Percentiles rank a stretch among this genome's conserved stretches.
Conservation (phyloP, 2,113 vertebrate species). For the Ranitomeya imitator region DNA sequence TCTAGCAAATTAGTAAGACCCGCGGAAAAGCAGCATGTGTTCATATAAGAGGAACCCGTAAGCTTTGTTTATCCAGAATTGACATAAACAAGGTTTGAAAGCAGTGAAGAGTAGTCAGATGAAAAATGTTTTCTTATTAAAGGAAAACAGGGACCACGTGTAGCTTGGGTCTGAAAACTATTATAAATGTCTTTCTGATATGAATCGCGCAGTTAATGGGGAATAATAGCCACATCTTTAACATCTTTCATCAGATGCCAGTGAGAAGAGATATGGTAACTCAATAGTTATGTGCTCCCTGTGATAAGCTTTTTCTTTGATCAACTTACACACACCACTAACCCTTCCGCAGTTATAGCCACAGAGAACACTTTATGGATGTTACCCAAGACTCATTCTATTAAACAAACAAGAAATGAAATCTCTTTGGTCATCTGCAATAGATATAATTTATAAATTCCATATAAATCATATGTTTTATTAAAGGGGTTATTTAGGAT, state of each 20-base stretch:
- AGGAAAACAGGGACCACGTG: slow-evolving; percentile 64
- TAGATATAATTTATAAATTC: not conserved
- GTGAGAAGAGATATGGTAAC: slow-evolving; percentile 68
- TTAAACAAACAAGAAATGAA: not conserved
- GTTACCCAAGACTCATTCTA: not conserved
- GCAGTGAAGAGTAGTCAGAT: slow-evolving; percentile 60
- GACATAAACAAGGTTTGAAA: slow-evolving; percentile 54
- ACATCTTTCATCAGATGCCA: slow-evolving; percentile 67
- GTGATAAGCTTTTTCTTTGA: slow-evolving; percentile 68
- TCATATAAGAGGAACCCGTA: not conserved
- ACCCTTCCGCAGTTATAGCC: not conserved
- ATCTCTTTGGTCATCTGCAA: not conserved
- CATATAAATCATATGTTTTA: not conserved
- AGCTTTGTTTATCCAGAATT: slow-evolving; percentile 2
- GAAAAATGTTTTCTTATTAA: slow-evolving; percentile 46
- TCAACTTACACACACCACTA: slow-evolving; percentile 57
- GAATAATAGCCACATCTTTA: not conserved
- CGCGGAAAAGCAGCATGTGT: not conserved
- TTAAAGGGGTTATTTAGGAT: no score
- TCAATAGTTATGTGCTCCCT: slow-evolving; percentile 62
- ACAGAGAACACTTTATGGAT: not conserved
- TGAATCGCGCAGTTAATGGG: slow-evolving; percentile 64
- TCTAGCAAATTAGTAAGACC: not conserved
- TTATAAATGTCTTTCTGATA: slow-evolving; percentile 73
- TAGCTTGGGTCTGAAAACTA: slow-evolving; percentile 70